Percentiles rank a stretch among this genome's conserved stretches.
Conservation (phyloP, 2,888 invertebrate genomes). For the Pegoplata infirma region DNA sequence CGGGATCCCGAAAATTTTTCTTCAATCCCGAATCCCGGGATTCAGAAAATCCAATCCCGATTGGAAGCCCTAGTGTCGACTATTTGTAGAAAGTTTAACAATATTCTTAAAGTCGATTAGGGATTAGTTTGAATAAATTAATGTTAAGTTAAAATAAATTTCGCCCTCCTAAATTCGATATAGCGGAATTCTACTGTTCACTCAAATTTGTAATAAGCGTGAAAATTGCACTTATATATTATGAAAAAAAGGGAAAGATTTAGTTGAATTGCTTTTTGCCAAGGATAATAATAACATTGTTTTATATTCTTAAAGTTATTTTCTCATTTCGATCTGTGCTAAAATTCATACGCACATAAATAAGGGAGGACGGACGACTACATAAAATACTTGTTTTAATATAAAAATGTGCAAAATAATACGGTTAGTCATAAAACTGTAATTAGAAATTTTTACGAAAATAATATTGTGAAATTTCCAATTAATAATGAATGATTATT, state of each 20-base stretch:
- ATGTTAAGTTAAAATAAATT: too few species aligned
- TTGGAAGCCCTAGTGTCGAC: too few species aligned
- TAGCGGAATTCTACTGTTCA: background rate
- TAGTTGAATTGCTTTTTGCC: background rate
- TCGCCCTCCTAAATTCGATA: conserved; percentile 8
- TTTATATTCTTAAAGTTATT: background rate
- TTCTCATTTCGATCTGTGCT: background rate
- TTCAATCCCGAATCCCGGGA: too few species aligned
- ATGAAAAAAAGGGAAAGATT: conserved; percentile 5
- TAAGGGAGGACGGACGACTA: background rate
- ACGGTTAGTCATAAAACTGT: conserved; percentile 54
- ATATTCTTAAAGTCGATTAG: too few species aligned
- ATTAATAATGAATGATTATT: conserved; percentile 63
- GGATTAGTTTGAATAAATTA: too few species aligned
- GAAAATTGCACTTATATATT: conserved; percentile 21
- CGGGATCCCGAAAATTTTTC: too few species aligned
- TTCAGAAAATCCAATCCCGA: too few species aligned
- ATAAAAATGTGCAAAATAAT: background rate
- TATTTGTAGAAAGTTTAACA: too few species aligned
- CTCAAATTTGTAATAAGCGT: conserved; percentile 20
- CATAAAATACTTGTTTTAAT: background rate
- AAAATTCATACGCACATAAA: background rate
- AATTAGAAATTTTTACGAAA: conserved; percentile 58
- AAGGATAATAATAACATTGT: too few species aligned
- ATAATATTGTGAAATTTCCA: conserved; percentile 46